Evolutionary conservation across 2,113 vertebrate genomes (phyloP).

Genomic region (Formicarius rufipectus): DNA sequence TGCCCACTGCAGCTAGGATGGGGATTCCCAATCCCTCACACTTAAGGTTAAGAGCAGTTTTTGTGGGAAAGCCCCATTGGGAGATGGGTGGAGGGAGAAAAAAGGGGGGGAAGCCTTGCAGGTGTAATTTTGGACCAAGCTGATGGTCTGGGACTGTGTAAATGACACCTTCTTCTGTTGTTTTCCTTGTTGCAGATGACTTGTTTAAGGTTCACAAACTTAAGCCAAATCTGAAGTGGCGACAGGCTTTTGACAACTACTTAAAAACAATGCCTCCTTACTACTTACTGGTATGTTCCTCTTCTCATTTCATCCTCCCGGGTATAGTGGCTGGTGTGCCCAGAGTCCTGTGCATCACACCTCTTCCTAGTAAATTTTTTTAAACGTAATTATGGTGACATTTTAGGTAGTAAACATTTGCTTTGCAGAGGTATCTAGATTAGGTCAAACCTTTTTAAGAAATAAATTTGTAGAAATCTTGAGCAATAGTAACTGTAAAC

Average conservation of each 20-base stretch:
- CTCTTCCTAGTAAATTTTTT: slow-evolving; percentile 25
- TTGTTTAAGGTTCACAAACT: slow-evolving; percentile 88
- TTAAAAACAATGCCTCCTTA: slow-evolving; percentile 87
- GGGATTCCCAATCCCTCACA: slow-evolving; percentile 24
- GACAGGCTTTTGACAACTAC: slow-evolving; percentile 84
- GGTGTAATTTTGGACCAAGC: neutral
- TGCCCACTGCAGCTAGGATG: slow-evolving; percentile 29
- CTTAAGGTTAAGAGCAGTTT: slow-evolving; percentile 40
- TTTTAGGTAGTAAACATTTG: slow-evolving; percentile 1
- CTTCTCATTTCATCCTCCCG: neutral
- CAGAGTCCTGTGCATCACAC: slow-evolving; percentile 12
- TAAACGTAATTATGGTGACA: neutral
- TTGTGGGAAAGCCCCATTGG: slow-evolving; percentile 19
- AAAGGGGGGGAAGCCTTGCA: neutral
- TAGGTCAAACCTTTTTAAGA: neutral
- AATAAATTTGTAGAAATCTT: neutral
- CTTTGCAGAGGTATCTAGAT: slow-evolving; percentile 23
- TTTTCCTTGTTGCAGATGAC: slow-evolving; percentile 80
- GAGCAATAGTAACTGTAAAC: neutral
- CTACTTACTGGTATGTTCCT: slow-evolving; percentile 81
- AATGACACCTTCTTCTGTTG: slow-evolving; percentile 39
- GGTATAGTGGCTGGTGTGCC: slow-evolving; percentile 17
- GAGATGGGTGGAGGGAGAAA: neutral
- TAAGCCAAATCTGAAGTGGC: slow-evolving; percentile 85
- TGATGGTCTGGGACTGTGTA: neutral